Conservation (phyloP, 2,113 vertebrate genomes). For the Ageneiosus marmoratus region DNA sequence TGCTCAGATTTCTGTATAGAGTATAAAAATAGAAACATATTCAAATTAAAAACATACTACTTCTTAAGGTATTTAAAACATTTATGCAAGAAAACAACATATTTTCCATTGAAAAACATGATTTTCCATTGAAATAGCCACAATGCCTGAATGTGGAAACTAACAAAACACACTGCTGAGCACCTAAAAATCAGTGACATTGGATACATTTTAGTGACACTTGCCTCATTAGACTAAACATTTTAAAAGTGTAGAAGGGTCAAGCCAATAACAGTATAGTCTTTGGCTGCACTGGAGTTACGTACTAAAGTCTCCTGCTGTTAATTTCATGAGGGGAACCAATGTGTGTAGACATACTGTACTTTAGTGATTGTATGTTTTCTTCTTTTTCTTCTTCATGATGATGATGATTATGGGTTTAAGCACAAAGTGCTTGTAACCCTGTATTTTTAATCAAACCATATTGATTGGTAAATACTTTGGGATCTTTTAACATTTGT, state of each 20-base stretch:
- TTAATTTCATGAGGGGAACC: neutral
- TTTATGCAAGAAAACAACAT: neutral
- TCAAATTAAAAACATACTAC: neutral
- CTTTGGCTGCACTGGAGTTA: neutral
- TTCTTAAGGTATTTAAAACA: neutral
- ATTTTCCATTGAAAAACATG: neutral
- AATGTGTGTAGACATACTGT: neutral
- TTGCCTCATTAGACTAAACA: neutral
- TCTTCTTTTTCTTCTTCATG: neutral
- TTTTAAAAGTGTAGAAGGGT: neutral
- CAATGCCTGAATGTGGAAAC: neutral
- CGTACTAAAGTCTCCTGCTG: neutral
- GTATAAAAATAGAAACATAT: neutral
- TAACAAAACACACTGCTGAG: neutral
- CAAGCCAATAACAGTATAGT: neutral
- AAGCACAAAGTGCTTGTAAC: neutral
- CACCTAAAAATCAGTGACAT: neutral
- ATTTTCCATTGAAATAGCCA: neutral
- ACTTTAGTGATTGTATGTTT: neutral
- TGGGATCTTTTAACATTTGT: too few relatives aligned
- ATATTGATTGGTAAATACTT: too few relatives aligned
- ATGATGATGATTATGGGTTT: neutral
- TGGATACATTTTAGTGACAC: neutral
- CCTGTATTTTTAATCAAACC: too few relatives aligned
- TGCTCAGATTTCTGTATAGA: slow-evolving; percentile 84